A percentile compares a stretch with the other conserved stretches of the same genome.
Evolutionary conservation across 2,888 invertebrate genomes (phyloP).

Genomic region (Microplitis deprimator): DNA sequence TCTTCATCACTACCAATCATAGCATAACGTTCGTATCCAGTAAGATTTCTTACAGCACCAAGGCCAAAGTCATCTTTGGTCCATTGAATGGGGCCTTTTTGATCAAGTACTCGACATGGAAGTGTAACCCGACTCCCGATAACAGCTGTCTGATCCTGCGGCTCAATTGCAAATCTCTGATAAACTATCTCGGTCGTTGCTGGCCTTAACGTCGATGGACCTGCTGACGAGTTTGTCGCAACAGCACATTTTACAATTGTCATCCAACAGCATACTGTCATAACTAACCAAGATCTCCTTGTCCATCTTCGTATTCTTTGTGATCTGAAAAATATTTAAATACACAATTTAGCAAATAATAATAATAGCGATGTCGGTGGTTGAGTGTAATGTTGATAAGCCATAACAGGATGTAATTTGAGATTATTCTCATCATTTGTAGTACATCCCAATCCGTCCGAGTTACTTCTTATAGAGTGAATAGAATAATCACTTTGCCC

Average conservation of each 20-base stretch:
- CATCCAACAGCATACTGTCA: slow-evolving; percentile 24
- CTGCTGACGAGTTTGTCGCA: slow-evolving; percentile 40
- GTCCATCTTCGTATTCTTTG: slow-evolving; percentile 11
- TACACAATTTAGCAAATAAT: not conserved
- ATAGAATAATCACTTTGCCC: slow-evolving; percentile 63
- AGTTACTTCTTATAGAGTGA: slow-evolving; percentile 64
- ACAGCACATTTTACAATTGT: slow-evolving; percentile 15
- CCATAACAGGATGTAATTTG: slow-evolving; percentile 56
- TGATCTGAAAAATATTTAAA: slow-evolving; percentile 7
- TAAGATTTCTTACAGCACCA: slow-evolving; percentile 90
- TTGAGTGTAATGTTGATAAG: slow-evolving; percentile 11
- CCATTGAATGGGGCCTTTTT: slow-evolving; percentile 94
- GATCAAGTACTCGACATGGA: slow-evolving; percentile 91
- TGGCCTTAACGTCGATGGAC: slow-evolving; percentile 62
- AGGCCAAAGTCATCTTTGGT: slow-evolving; percentile 97
- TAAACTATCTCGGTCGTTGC: slow-evolving; percentile 68
- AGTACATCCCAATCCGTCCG: slow-evolving; percentile 46
- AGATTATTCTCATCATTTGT: slow-evolving; percentile 46
- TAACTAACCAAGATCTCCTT: not conserved
- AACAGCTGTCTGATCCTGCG: slow-evolving; percentile 91
- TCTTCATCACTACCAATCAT: slow-evolving; percentile 98
- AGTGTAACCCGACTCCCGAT: slow-evolving; percentile 90
- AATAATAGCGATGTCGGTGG: slow-evolving; percentile 1
- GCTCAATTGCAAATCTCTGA: slow-evolving; percentile 93
- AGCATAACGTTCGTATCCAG: slow-evolving; percentile 92